Evolutionary conservation across 2,797 vertebrate species (phyloP).

Genomic region (Clarias platycephalus): DNA sequence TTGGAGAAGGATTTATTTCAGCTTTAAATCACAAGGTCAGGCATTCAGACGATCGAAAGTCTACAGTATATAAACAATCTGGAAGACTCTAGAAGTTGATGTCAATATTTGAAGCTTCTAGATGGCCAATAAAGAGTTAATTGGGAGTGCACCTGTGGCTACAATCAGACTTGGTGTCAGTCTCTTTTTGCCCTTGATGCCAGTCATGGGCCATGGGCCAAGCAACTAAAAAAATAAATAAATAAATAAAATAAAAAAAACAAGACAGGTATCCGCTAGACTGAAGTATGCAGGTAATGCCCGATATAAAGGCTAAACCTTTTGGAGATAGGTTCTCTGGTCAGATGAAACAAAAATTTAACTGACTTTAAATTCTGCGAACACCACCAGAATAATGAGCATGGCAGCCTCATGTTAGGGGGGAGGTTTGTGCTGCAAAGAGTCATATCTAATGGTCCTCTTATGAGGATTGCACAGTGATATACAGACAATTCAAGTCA

Average conservation of each 20-base stretch:
- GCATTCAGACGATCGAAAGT: background rate
- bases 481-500: background rate
- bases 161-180: background rate
- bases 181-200: background rate
- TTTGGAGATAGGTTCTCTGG: background rate
- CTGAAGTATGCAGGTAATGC: background rate
- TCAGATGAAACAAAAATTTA: background rate
- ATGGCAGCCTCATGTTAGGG: background rate
- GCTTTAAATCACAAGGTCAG: background rate
- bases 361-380: background rate
- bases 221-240: background rate
- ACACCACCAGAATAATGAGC: background rate
- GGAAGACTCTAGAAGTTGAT: background rate
- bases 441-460: too few species aligned
- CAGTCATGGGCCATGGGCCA: background rate
- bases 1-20: background rate
- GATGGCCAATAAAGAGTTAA: background rate
- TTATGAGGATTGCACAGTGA: too few species aligned
- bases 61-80: background rate
- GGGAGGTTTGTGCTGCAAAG: background rate
- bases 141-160: background rate
- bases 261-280: background rate
- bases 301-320: background rate
- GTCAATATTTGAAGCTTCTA: background rate
- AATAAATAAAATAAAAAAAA: background rate